These are phyloP conservation scores for Mus musculus DNA, from an alignment of 2,113 vertebrate genomes.

Conservation along the genomic window DNA sequence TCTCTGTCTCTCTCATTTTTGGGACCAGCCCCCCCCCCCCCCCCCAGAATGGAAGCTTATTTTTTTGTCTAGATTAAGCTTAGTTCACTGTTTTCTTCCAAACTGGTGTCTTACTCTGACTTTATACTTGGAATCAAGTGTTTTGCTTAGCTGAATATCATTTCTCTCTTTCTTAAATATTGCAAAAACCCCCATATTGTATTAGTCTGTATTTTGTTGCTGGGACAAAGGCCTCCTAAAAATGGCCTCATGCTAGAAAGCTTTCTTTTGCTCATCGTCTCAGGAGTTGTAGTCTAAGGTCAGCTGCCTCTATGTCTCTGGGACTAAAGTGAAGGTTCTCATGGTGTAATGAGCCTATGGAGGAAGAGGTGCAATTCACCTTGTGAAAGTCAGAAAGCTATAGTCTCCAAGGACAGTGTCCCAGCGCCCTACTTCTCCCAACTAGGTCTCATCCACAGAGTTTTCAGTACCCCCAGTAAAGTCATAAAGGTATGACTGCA, in stretches of 20 bases:
- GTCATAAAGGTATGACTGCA: background rate
- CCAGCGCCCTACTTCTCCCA: background rate
- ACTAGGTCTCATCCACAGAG: background rate
- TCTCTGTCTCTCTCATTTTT: background rate
- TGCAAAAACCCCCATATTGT: background rate
- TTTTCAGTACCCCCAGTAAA: background rate
- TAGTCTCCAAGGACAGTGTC: no score
- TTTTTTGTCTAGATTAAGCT: background rate
- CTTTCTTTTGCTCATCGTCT: background rate
- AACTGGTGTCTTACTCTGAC: background rate
- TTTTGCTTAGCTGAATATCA: background rate
- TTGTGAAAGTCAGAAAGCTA: background rate
- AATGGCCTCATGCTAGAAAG: background rate
- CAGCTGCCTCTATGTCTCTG: background rate
- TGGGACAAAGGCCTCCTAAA: background rate
- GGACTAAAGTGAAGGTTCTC: background rate
- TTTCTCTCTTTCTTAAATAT: background rate
- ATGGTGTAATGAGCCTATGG: background rate
- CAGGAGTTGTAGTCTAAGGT: background rate
- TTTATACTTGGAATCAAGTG: background rate
- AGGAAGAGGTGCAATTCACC: background rate
- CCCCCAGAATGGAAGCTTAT: background rate
- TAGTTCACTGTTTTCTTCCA: background rate
- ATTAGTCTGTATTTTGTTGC: background rate
- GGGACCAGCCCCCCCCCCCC: background rate